Evolutionary conservation across 2,797 vertebrate species (phyloP).

Genomic region (Hybognathus amarus): DNA sequence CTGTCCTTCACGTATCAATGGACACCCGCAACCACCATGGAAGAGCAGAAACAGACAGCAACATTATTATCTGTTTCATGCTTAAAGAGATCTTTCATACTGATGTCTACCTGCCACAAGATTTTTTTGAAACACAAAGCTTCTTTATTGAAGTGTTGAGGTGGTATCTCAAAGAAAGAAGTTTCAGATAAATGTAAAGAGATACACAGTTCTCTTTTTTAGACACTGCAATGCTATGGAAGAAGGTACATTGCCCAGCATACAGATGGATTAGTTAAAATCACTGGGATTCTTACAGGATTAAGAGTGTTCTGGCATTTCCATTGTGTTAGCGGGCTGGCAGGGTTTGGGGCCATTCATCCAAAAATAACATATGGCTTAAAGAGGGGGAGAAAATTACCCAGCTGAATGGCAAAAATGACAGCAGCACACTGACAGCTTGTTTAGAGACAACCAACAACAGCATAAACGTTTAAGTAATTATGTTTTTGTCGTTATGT

Average conservation of each 20-base stretch:
- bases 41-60: slow-evolving; percentile 68
- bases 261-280: slow-evolving; percentile 65
- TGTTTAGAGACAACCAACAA: slow-evolving; percentile 37
- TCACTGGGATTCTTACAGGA: slow-evolving; percentile 63
- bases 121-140: slow-evolving; percentile 55
- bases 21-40: slow-evolving; percentile 39
- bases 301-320: slow-evolving; percentile 66
- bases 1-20: slow-evolving; percentile 26
- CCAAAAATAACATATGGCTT: slow-evolving; percentile 57
- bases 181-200: slow-evolving; percentile 50
- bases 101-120: slow-evolving; percentile 72
- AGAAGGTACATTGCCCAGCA: slow-evolving; percentile 51
- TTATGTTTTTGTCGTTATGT: slow-evolving; percentile 14
- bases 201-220: slow-evolving; percentile 48
- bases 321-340: slow-evolving; percentile 59
- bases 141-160: not conserved
- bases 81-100: slow-evolving; percentile 63
- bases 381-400: slow-evolving; percentile 30
- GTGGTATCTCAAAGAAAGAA: slow-evolving; percentile 30
- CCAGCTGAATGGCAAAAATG: not conserved
- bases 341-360: slow-evolving; percentile 59
- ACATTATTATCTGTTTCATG: slow-evolving; percentile 58
- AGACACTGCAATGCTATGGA: slow-evolving; percentile 65
- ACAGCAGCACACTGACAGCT: slow-evolving; percentile 29
- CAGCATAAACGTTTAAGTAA: slow-evolving; percentile 37